Base-by-base conservation (phyloP, 1,140 invertebrate species). In the Lethocerus indicus region DNA sequence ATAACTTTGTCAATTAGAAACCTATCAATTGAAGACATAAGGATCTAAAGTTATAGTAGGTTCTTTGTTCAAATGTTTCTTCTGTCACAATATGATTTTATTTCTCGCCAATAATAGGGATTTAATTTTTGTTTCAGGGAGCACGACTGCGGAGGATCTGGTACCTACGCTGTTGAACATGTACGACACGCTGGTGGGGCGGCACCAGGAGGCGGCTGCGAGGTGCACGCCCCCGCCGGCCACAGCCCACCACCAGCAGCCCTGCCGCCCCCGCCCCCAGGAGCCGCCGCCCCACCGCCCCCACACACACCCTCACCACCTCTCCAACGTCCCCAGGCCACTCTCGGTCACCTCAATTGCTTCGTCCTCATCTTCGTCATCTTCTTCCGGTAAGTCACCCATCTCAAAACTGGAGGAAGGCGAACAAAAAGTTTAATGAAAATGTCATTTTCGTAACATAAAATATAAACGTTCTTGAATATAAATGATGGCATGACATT, bases 331-430 rank as follows among this genome's bases (percentile, higher is more conserved):
- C 59, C 60, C 63, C 51, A 52, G 82, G 53, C 82, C 82, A n/a
- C 61, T 84, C 18, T 87, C 83, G 32, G 81, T 83, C 58, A 86
- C 83, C 64, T 87, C 82, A 37, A 83, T 83, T 46, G 77, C 79
- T 2, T 87, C 83, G 2, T 84, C 83, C 13, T 82, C 77, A 36
- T 83, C 51, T 6, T 57, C 56, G 14, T 57, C 80, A 1, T 85
- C 83, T 1, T 65, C 71, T 21, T 67, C 65, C 6, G 56, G 57
- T 55, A 45, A 51, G 44, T 16, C 16, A 14, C 13, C 16, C 27
- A 53, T 51, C 7, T 44, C n/a, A n/a, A n/a, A n/a, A n/a, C n/a
- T n/a, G n/a, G n/a, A n/a, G n/a, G n/a, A n/a, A n/a, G n/a, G n/a
- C n/a, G n/a, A n/a, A n/a, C n/a, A n/a, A n/a, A n/a, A n/a, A n/a